phyloP scores from a whole-genome alignment of 2,797 vertebrate species.

The Coregonus sp. region DNA sequence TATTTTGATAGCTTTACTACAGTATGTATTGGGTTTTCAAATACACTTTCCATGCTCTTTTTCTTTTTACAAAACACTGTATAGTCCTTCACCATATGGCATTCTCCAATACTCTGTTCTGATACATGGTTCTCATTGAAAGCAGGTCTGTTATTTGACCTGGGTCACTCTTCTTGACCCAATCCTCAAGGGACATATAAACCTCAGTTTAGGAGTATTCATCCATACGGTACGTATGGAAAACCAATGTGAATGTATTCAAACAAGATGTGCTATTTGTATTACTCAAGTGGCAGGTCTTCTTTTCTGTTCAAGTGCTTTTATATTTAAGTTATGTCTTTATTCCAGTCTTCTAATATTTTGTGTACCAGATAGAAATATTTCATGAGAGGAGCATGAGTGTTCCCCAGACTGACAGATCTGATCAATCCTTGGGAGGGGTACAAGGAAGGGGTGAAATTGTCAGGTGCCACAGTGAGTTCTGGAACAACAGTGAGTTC shows the following conservation, averaged over 20 bases:
- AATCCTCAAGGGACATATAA: conserved; percentile 57
- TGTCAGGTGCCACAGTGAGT: background rate
- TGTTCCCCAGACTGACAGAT: conserved; percentile 29
- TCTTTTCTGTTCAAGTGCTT: conserved; percentile 24
- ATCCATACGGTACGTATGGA: conserved; percentile 57
- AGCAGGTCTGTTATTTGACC: conserved; percentile 49
- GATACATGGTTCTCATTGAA: conserved; percentile 53
- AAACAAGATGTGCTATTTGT: conserved; percentile 68
- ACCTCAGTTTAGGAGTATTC: conserved; percentile 53
- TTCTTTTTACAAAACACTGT: no score
- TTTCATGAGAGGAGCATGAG: conserved; percentile 40
- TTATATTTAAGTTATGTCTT: conserved; percentile 60
- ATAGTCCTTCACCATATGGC: no score
- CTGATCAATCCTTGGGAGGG: background rate
- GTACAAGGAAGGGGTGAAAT: background rate
- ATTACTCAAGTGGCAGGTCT: conserved; percentile 65
- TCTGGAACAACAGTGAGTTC: background rate
- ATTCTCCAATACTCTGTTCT: conserved; percentile 34
- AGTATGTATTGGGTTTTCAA: conserved; percentile 24
- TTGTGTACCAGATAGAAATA: conserved; percentile 48
- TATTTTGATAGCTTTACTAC: conserved; percentile 75
- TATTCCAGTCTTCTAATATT: conserved; percentile 58
- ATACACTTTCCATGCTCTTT: no score
- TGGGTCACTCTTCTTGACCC: conserved; percentile 45
- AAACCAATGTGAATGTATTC: conserved; percentile 76